Conservation (phyloP, 2,113 vertebrate genomes). For the Chaetodon auriga region DNA sequence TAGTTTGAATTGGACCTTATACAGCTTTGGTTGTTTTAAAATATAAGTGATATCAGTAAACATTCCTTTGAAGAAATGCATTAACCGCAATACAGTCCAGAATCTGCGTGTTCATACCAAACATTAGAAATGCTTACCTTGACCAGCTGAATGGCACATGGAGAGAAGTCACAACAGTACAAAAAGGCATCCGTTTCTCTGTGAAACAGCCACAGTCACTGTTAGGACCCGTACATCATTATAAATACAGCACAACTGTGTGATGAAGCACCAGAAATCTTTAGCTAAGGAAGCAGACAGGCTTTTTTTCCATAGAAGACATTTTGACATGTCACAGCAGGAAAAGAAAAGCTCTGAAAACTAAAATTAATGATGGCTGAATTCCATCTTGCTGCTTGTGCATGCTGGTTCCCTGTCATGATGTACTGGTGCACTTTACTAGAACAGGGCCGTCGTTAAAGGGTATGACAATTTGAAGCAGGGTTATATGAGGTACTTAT, state of each 20-base stretch:
- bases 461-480: too few relatives aligned
- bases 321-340: not conserved
- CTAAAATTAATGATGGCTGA: not conserved
- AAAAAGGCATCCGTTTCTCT: conserved; percentile 87
- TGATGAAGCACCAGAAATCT: not conserved
- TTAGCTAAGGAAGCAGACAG: too few relatives aligned
- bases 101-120: not conserved
- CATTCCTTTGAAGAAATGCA: not conserved
- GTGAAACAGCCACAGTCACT: conserved; percentile 67
- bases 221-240: not conserved
- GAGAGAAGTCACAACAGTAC: conserved; percentile 95
- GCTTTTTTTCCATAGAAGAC: not conserved
- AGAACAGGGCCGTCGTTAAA: not conserved
- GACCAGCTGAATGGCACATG: conserved; percentile 89
- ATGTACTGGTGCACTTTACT: not conserved
- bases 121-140: conserved; percentile 83
- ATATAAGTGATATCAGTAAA: not conserved
- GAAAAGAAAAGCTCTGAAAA: not conserved
- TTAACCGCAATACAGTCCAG: not conserved
- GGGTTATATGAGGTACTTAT: too few relatives aligned
- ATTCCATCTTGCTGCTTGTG: not conserved
- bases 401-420: not conserved
- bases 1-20: not conserved
- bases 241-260: not conserved
- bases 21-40: not conserved